These are phyloP conservation scores for Notarius lentiginosus DNA, from an alignment of 2,113 vertebrate species.

Conservation along the genomic window DNA sequence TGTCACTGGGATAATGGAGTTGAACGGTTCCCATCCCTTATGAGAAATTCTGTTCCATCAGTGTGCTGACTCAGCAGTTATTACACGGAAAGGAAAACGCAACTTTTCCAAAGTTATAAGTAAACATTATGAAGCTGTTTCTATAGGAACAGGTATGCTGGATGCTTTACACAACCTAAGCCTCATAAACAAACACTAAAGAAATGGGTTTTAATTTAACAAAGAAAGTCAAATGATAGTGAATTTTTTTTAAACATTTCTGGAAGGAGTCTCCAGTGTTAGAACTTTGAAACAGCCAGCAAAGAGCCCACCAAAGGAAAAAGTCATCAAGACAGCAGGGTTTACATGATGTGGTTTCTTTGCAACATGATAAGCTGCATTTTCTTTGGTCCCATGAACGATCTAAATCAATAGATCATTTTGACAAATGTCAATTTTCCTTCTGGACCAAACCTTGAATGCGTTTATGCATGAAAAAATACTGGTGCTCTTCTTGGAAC, in stretches of 20 bases:
- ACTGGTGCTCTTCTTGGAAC: neutral
- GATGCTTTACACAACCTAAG: neutral
- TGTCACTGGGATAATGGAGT: slow-evolving; percentile 9
- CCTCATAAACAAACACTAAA: neutral
- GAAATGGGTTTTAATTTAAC: neutral
- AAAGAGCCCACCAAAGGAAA: neutral
- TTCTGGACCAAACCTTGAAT: neutral
- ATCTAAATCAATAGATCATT: neutral
- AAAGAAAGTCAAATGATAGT: neutral
- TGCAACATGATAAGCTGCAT: neutral
- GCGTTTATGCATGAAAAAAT: no score
- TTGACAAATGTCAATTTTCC: no score
- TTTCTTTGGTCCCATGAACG: neutral
- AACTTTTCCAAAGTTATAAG: neutral
- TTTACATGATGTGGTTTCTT: neutral
- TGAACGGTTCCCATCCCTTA: neutral
- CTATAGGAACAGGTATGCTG: neutral
- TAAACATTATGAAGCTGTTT: neutral
- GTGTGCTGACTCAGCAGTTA: neutral
- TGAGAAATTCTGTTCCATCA: neutral
- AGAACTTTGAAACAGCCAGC: neutral
- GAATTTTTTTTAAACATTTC: neutral
- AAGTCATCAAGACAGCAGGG: neutral
- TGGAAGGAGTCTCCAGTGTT: neutral
- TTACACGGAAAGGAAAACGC: neutral